These are phyloP conservation scores for Trissolcus basalis DNA, from an alignment of 1,140 invertebrate genomes.

Conservation along the genomic window DNA sequence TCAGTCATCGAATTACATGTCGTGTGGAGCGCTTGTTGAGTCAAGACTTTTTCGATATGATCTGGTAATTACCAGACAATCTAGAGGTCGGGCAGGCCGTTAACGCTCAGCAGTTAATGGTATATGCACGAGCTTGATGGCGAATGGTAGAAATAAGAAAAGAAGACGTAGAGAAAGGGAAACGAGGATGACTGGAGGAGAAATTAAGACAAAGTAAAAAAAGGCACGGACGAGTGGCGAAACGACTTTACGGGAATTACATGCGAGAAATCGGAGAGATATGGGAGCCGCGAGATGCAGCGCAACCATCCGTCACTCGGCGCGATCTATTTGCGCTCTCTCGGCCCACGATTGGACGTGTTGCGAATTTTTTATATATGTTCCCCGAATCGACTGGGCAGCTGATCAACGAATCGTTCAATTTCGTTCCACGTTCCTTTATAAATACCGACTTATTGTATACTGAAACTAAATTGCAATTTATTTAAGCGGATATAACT, in stretches of 20 bases:
- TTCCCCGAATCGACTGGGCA: constrained; percentile 47
- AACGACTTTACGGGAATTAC: constrained; percentile 76
- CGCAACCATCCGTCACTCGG: constrained; percentile 74
- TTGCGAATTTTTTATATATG: constrained; percentile 62
- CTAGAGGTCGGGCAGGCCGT: constrained; percentile 68
- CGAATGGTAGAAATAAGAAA: constrained; percentile 60
- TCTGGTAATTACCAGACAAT: constrained; percentile 69
- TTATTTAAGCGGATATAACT: constrained; percentile 28
- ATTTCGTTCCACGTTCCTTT: constrained; percentile 42
- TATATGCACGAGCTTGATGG: constrained; percentile 66
- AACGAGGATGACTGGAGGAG: constrained; percentile 52
- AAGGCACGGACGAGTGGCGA: constrained; percentile 50
- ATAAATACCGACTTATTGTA: constrained; percentile 32
- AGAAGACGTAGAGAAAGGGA: constrained; percentile 56
- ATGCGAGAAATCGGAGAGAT: constrained; percentile 75
- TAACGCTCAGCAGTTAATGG: constrained; percentile 71
- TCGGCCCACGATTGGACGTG: constrained; percentile 45
- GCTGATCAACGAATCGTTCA: constrained; percentile 48
- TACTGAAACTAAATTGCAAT: constrained; percentile 32
- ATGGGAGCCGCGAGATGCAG: constrained; percentile 74
- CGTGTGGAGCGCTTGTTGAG: constrained; percentile 50
- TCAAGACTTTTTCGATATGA: constrained; percentile 62
- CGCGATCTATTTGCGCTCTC: constrained; percentile 40
- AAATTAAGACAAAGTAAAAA: constrained; percentile 69
- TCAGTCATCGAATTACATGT: constrained; percentile 56